Conservation (phyloP, 2,113 vertebrate genomes). For the Zapus hudsonius region DNA sequence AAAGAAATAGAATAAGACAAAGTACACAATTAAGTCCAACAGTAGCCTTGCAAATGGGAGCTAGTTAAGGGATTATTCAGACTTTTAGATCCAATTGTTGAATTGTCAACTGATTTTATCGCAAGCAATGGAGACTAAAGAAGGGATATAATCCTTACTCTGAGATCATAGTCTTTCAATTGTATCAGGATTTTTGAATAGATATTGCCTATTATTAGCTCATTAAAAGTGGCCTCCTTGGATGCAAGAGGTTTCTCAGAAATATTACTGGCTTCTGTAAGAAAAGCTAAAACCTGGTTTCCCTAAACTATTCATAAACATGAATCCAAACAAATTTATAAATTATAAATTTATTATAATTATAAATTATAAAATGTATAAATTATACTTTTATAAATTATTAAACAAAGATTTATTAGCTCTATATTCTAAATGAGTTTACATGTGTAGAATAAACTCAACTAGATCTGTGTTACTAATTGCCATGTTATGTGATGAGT, state of each 20-base stretch:
- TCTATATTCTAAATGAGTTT: neutral
- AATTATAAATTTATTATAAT: conserved; percentile 40
- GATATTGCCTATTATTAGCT: conserved; percentile 41
- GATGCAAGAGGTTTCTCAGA: neutral
- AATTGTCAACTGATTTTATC: conserved; percentile 22
- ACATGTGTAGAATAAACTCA: neutral
- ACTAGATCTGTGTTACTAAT: neutral
- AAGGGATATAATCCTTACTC: neutral
- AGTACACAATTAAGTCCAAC: conserved; percentile 35
- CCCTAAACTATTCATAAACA: neutral
- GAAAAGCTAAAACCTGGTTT: neutral
- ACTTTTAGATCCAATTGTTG: conserved; percentile 9
- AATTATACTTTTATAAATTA: conserved; percentile 36
- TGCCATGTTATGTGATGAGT: neutral
- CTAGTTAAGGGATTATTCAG: conserved; percentile 15
- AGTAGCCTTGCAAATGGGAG: conserved; percentile 5
- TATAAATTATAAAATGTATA: conserved; percentile 22
- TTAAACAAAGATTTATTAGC: neutral
- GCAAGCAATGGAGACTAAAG: neutral
- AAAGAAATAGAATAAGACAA: conserved; percentile 31
- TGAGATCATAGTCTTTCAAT: neutral
- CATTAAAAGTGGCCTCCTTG: neutral
- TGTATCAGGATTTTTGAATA: neutral
- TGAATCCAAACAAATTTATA: neutral
- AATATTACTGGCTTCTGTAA: neutral